A percentile compares a stretch with the other conserved stretches of the same genome.
Evolutionary conservation across 1,140 invertebrate genomes (phyloP).

Genomic region (Pogonus chalceus): DNA sequence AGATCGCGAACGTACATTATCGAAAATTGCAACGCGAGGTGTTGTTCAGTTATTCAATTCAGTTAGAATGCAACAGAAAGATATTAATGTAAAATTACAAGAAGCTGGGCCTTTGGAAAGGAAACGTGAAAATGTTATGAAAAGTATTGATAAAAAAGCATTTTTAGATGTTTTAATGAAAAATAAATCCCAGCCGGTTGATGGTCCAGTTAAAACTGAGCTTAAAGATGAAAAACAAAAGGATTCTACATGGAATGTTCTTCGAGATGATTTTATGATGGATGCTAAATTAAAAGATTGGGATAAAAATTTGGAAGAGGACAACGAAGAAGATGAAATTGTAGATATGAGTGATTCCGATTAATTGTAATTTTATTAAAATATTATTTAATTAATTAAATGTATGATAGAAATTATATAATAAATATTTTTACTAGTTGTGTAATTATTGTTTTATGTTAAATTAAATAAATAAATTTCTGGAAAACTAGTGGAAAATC

Average conservation of each 20-base stretch:
- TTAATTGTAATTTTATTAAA: too few relatives aligned
- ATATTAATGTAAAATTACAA: constrained; percentile 59
- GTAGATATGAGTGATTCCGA: constrained; percentile 11
- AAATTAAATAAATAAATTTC: too few relatives aligned
- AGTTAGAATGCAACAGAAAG: constrained; percentile 73
- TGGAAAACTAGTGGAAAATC: too few relatives aligned
- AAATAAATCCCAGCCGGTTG: constrained; percentile 48
- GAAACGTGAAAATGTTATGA: constrained; percentile 72
- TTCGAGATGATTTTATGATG: constrained; percentile 76
- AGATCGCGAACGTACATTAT: constrained; percentile 60
- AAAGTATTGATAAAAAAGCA: constrained; percentile 66
- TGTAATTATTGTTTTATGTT: too few relatives aligned
- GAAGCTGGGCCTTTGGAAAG: constrained; percentile 65
- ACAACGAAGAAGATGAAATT: constrained; percentile 27
- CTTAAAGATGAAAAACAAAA: constrained; percentile 35
- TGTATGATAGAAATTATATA: too few relatives aligned
- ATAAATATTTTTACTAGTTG: too few relatives aligned
- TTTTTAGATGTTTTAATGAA: constrained; percentile 79
- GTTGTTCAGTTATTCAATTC: constrained; percentile 89
- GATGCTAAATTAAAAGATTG: constrained; percentile 83
- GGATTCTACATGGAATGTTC: constrained; percentile 43
- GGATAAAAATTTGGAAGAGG: constrained; percentile 59
- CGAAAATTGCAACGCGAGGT: constrained; percentile 81
- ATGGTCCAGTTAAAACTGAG: constrained; percentile 42
- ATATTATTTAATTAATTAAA: too few relatives aligned